Evolutionary conservation across 2,888 invertebrate species (phyloP), one percentile per base, ranked within the genome.

Genomic region (Schizaphis graminum): DNA sequence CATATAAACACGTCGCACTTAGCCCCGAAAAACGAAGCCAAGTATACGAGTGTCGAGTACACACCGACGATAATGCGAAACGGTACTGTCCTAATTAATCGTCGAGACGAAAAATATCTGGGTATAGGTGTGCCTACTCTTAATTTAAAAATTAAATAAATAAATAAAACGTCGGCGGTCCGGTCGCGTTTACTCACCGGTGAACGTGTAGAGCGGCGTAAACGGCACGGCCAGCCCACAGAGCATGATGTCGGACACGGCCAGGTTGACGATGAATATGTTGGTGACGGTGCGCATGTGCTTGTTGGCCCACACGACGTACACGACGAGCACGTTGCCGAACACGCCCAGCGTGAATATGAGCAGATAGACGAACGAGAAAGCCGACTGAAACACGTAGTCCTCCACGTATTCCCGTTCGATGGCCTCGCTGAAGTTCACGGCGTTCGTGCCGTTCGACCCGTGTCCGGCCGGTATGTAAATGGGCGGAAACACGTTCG

Each of bases 251-350:
- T 99, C 99, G 21, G 99, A 98, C 61, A 99, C 96, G 0, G 99
- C 99, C 95, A 99, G 96, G 96, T 99, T 99, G 86, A 98, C 98
- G 95, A 99, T 99, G 96, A 99, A 99, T 92, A 99, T 97, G 96
- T 99, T 99, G 8, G 99, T 99, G 77, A 99, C 99, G 0, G 99
- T 99, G 96, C 99, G 99, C 99, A 99, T 99, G 56, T 98, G 98
- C 95, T 97, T 97, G 96, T 99, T 99, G 57, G 98, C 97, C 67
- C 98, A 97, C 13, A 99, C 99, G 35, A 99, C 99, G 95, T 98
- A 99, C 95, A 99, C 98, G 47, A 99, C 99, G 41, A 99, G 96
- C 0, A 97, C 97, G 96, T 99, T 99, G 0, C 99, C 99, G 95
- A 98, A 97, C 1, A 99, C 96, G 5, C 99, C 99, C 87, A 95